Conservation (phyloP, 2,797 vertebrate genomes). For the Acropternis orthonyx region DNA sequence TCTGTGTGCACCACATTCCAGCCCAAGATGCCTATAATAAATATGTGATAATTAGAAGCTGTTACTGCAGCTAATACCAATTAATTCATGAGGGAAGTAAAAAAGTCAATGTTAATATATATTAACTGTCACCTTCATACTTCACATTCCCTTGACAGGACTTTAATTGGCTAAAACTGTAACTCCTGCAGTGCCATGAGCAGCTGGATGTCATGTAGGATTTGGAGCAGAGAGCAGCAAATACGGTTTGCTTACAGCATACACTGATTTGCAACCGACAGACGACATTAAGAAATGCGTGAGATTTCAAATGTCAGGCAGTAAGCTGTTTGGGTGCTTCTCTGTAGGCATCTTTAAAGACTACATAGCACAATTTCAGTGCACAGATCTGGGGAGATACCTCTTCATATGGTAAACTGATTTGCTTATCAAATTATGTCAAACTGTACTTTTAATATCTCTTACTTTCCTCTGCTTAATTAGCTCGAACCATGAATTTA, state of each 20-base stretch:
- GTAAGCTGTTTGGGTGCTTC: not conserved
- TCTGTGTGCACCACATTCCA: not conserved
- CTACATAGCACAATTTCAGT: not conserved
- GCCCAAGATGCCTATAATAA: not conserved
- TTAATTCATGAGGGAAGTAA: constrained; percentile 39
- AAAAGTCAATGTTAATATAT: not conserved
- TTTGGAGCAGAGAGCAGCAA: not conserved
- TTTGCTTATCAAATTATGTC: constrained; percentile 43
- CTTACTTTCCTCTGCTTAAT: constrained; percentile 21
- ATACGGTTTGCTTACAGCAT: not conserved
- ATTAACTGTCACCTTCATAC: not conserved
- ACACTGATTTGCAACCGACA: not conserved
- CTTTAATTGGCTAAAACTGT: constrained; percentile 20
- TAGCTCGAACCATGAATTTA: constrained; percentile 20
- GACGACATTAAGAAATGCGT: not conserved
- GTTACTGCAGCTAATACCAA: not conserved
- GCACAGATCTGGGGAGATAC: not conserved
- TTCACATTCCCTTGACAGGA: not conserved
- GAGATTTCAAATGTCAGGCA: not conserved
- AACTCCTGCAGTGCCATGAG: not conserved
- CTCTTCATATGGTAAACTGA: not conserved
- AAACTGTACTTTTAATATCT: not conserved
- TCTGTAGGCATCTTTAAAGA: not conserved
- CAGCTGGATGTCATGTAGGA: not conserved
- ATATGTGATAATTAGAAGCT: constrained; percentile 25